Evolutionary conservation across 2,888 invertebrate species (phyloP), one percentile per base, ranked within the genome.

Genomic region (Cryptocheilus praepositus): DNA sequence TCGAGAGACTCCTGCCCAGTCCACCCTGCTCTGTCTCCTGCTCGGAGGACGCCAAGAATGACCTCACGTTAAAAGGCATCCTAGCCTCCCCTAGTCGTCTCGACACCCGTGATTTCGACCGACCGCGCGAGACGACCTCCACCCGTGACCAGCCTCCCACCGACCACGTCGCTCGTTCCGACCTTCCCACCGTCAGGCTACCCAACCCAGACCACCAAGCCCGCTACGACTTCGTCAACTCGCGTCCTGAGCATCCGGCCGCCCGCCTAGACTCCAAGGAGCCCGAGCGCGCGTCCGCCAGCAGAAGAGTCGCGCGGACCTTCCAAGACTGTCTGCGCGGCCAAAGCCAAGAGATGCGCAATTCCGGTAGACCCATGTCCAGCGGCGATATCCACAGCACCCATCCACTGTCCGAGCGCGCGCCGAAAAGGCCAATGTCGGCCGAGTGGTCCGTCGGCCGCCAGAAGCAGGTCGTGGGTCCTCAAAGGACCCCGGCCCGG

Each of bases 41-140:
- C 81, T 94, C 94, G 0, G 93, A 94, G 77, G 94, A 94, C 85
- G 92, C 92, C 3, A 92, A 92, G 75, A 92, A 91, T 79, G 89
- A 92, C 67, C 64, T 84, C 0, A 84, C 82, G 0, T 62, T 83
- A 7, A 83, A 82, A 21, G 79, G 80, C 16, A 83, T 85, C 15
- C 68, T 86, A 22, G 73, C 82, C 0, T 78, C 79, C 0, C 78
- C 84, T 8, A 79, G 68, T 18, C 76, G 73, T 45, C 8, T 66
- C 18, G 78, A 82, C 5, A 44, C 64, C 16, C 68, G 65, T 11
- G 81, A 82, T 25, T 55, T 59, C 25, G 83, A 81, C 19, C 76
- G 70, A 43, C 16, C 59, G 3, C 77, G 76, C 18, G 81, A 82
- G 7, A 57, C 67, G 13, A 1, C 61, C 18, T 76, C 58, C 11